Evolutionary conservation across 2,113 vertebrate species (phyloP).

Genomic region (Helogale parvula): DNA sequence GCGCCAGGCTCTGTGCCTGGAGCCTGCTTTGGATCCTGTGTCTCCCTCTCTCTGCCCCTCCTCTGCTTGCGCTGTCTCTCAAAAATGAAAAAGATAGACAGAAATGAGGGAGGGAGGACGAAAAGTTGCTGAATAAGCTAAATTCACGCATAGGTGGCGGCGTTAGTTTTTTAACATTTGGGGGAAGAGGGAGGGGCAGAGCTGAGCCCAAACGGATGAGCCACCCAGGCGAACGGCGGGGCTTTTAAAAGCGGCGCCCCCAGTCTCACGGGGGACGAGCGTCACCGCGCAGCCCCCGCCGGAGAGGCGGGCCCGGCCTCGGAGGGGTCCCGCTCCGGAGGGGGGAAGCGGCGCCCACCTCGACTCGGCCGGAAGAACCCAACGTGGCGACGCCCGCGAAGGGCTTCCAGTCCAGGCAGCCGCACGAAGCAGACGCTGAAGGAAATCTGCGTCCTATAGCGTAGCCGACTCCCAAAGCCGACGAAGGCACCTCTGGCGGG

Average conservation of each 20-base stretch:
- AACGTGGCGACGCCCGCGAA: fast-evolving
- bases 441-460: background rate
- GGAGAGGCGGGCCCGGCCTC: fast-evolving
- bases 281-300: background rate
- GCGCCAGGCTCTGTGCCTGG: no score
- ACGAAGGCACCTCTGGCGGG: background rate
- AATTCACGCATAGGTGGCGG: background rate
- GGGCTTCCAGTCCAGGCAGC: background rate
- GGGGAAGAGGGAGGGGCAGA: no score
- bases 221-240: no score
- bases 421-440: background rate
- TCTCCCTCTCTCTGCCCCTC: no score
- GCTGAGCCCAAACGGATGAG: no score
- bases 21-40: no score
- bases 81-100: background rate
- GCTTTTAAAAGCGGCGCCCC: background rate
- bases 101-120: background rate
- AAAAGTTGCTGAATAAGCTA: background rate
- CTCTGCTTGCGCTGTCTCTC: no score
- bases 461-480: background rate
- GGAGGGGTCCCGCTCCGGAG: background rate
- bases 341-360: no score
- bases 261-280: background rate
- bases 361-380: background rate
- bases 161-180: no score